phyloP scores from a whole-genome alignment of 2,113 vertebrate genomes.

The Neomonachus schauinslandi region DNA sequence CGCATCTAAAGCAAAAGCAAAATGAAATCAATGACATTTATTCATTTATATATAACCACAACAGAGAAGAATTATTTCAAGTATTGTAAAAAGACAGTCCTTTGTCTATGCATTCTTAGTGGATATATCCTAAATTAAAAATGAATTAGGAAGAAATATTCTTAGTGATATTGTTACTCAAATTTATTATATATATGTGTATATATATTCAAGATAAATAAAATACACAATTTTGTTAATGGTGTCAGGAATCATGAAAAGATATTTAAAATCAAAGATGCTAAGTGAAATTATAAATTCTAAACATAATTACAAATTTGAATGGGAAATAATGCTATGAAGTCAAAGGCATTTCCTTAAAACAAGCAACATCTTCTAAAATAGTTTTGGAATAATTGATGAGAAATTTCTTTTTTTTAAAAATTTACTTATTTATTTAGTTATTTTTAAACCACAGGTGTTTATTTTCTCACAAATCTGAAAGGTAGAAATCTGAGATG shows the following conservation, averaged over 20 bases:
- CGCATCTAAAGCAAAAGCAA: not conserved
- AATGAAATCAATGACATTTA: not conserved
- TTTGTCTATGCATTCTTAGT: not conserved
- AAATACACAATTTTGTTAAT: conserved; percentile 17
- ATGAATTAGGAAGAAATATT: conserved; percentile 11
- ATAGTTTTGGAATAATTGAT: not conserved
- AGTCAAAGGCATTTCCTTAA: not conserved
- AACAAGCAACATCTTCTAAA: not conserved
- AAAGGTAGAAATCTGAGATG: too few relatives aligned
- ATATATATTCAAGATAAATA: not conserved
- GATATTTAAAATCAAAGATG: not conserved
- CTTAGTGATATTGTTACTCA: not conserved
- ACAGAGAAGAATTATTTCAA: conserved; percentile 20
- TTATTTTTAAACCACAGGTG: too few relatives aligned
- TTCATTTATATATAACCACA: not conserved
- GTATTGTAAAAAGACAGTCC: not conserved
- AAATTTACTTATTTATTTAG: too few relatives aligned
- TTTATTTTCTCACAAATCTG: too few relatives aligned
- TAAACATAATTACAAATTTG: not conserved
- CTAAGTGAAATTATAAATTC: conserved; percentile 36
- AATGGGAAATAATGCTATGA: conserved; percentile 9
- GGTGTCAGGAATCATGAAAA: not conserved
- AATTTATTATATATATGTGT: not conserved
- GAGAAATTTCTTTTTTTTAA: not conserved
- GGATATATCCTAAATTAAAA: not conserved